Conservation (phyloP, 2,888 invertebrate genomes). For the Agrilus mali region DNA sequence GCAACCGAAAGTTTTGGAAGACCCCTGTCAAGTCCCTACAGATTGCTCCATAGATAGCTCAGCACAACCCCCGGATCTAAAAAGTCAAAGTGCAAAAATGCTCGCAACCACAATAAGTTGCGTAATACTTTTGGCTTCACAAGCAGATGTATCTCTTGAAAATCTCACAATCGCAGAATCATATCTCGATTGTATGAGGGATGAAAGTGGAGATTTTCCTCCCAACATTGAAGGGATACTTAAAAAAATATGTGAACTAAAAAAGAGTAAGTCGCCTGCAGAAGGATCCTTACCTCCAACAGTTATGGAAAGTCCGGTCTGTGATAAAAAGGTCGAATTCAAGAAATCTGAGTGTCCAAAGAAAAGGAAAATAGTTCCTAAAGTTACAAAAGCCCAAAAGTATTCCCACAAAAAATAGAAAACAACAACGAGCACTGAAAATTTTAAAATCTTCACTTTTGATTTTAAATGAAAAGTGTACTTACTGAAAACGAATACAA, state of each 20-base stretch:
- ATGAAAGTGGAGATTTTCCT: conserved; percentile 14
- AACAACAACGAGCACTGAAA: too few species aligned
- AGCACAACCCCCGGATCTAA: conserved; percentile 1
- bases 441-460: too few species aligned
- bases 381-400: not conserved
- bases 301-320: too few species aligned
- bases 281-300: not conserved
- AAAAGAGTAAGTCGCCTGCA: not conserved
- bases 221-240: conserved; percentile 18
- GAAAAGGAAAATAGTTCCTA: too few species aligned
- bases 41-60: too few species aligned
- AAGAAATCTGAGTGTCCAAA: too few species aligned
- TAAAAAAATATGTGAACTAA: conserved; percentile 11
- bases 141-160: conserved; percentile 11
- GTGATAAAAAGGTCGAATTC: too few species aligned
- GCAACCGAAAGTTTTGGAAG: too few species aligned
- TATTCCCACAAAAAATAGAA: not conserved
- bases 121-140: conserved; percentile 18
- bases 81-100: conserved; percentile 13
- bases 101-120: conserved; percentile 16
- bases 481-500: too few species aligned
- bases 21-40: too few species aligned
- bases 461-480: too few species aligned
- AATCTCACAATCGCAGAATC: conserved; percentile 13
- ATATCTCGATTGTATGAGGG: conserved; percentile 17